Base-by-base conservation (phyloP, 2,113 vertebrate genomes). In the Tragulus kanchil region DNA sequence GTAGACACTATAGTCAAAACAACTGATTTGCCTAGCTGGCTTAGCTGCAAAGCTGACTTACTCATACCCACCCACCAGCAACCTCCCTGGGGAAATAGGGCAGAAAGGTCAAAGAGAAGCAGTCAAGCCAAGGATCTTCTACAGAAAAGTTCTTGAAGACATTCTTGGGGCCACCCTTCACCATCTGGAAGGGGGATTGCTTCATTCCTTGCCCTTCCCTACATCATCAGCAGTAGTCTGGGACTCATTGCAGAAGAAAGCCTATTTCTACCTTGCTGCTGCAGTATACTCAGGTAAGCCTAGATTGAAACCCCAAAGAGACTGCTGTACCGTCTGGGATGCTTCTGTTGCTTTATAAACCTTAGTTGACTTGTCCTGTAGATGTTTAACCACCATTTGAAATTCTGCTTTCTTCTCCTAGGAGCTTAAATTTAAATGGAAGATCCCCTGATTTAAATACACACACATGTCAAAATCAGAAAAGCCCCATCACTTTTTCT, bases 21-120 rank as follows among this genome's bases (percentile, higher is more conserved):
- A 85, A 59, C 97, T 95, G 56, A 98, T 98, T 98, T 98, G 97
- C 97, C 96, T 98, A 97, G 77, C 95, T 90, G 85, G 77, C 73
- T 94, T 89, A 54, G 45, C 94, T 89, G 79, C 73, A 26, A 48
- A 92, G 89, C 75, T 86, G 90, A 78, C 82, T 92, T 85, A 71
- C 92, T 75, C 82, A 86, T 85, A 65, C 92, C 92, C 97, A 95
- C 96, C 95, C 96, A 91, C 89, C 73, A 36, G 56, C 52, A 96
- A 84, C 71, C 87, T 88, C 93, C 82, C 92, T 64, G 93, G 97
- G 97, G 97, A 97, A 96, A 84, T 5, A 77, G 58, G 91, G 50
- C 81, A 87, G 59, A 89, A 81, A 93, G 52, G 56, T 85, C 77
- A 94, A 81, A 61, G 11, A 92, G 91, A 89, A 93, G 87, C 75